Evolutionary conservation across 2,113 vertebrate genomes (phyloP).

Genomic region (Pao palembangensis): DNA sequence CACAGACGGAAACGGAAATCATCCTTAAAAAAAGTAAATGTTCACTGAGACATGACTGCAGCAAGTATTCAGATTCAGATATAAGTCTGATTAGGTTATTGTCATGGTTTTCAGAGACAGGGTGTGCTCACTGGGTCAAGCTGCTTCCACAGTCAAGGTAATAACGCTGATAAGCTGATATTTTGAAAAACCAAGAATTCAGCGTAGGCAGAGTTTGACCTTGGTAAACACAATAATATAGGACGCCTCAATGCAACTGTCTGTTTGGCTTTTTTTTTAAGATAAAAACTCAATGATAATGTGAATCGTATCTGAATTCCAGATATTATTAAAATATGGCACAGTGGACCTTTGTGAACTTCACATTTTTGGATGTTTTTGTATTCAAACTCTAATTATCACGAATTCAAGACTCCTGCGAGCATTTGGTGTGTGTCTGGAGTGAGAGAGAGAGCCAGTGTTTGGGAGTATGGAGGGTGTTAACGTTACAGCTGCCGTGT

Average conservation of each 20-base stretch:
- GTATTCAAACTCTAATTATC: too few species aligned
- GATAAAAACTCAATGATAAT: too few species aligned
- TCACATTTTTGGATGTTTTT: too few species aligned
- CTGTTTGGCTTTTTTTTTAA: background rate
- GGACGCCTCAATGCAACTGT: background rate
- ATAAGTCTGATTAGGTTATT: constrained; percentile 17
- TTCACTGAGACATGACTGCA: too few species aligned
- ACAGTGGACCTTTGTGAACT: too few species aligned
- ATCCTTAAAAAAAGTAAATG: too few species aligned
- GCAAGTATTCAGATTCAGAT: constrained; percentile 12
- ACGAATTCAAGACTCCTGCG: too few species aligned
- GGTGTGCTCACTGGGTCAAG: constrained; percentile 3
- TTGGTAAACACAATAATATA: background rate
- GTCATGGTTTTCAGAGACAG: constrained; percentile 2
- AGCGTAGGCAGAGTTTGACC: constrained; percentile 1
- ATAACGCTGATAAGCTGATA: constrained; percentile 4
- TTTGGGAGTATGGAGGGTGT: constrained; percentile 35
- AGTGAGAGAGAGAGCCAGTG: constrained; percentile 2
- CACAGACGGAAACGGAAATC: too few species aligned
- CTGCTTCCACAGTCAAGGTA: background rate
- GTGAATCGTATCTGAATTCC: too few species aligned
- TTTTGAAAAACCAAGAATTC: background rate
- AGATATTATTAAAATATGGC: too few species aligned
- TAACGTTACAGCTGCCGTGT: constrained; percentile 61
- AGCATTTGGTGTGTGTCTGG: too few species aligned